phyloP scores from a whole-genome alignment of 2,888 invertebrate genomes.

The Eubasilissa splendida region DNA sequence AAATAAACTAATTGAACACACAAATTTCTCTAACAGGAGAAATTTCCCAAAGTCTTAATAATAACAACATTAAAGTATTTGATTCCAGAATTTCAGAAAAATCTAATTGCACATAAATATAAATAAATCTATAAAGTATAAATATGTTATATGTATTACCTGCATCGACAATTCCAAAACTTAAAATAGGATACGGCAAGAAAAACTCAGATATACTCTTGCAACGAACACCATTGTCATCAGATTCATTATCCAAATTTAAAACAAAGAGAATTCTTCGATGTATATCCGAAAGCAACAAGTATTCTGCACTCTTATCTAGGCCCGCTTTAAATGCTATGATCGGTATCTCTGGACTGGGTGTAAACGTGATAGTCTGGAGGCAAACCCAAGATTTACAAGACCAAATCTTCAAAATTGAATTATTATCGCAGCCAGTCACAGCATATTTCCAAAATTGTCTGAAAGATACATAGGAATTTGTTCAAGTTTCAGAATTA shows the following conservation, averaged over 20 bases:
- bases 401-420: constrained; percentile 93
- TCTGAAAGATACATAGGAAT: constrained; percentile 62
- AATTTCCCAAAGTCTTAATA: no score
- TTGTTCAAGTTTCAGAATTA: neutral
- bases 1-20: no score
- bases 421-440: constrained; percentile 92
- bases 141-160: constrained; percentile 63
- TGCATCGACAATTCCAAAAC: constrained; percentile 90
- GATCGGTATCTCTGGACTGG: constrained; percentile 65
- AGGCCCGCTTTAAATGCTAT: constrained; percentile 82
- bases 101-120: no score
- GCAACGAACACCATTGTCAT: constrained; percentile 77
- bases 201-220: constrained; percentile 88
- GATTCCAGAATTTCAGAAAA: no score
- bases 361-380: constrained; percentile 85
- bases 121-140: no score
- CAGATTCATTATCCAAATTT: constrained; percentile 75
- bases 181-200: constrained; percentile 89
- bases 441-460: constrained; percentile 97
- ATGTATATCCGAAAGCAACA: constrained; percentile 90
- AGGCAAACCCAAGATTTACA: constrained; percentile 96
- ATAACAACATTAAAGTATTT: no score
- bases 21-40: no score
- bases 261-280: constrained; percentile 89
- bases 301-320: constrained; percentile 88